phyloP scores from a whole-genome alignment of 2,888 invertebrate species.

The Pristionchus arcanus region DNA sequence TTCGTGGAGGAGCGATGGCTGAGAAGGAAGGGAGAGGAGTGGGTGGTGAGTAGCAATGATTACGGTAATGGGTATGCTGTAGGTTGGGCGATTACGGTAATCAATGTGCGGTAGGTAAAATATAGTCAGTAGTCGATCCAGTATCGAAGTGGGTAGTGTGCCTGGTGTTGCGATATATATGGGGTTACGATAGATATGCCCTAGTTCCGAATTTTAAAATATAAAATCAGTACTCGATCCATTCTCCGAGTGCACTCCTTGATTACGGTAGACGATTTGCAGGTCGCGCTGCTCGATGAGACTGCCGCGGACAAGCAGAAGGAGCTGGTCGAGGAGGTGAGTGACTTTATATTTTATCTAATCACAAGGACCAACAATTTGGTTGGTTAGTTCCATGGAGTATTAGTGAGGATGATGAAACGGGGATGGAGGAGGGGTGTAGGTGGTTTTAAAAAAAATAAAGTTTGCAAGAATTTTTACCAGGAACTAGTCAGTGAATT shows the following conservation, averaged over 20 bases:
- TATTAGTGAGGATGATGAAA: too few relatives aligned
- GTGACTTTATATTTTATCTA: too few relatives aligned
- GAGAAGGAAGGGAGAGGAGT: conserved; percentile 60
- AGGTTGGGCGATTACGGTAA: background rate
- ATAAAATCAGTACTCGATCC: background rate
- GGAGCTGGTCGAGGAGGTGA: conserved; percentile 59
- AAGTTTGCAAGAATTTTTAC: too few relatives aligned
- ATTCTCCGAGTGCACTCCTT: background rate
- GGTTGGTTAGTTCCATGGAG: too few relatives aligned
- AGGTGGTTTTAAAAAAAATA: too few relatives aligned
- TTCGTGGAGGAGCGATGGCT: conserved; percentile 63
- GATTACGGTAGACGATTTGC: conserved; percentile 15
- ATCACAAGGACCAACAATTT: too few relatives aligned
- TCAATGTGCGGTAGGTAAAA: background rate
- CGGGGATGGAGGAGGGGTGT: too few relatives aligned
- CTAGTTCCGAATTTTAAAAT: background rate
- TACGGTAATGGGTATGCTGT: background rate
- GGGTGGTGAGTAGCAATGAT: conserved; percentile 50
- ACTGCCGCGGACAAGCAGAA: conserved; percentile 59
- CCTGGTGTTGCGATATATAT: too few relatives aligned
- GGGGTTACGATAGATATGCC: too few relatives aligned
- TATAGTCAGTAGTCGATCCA: too few relatives aligned
- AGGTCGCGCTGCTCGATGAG: conserved; percentile 60
- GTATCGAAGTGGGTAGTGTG: too few relatives aligned
- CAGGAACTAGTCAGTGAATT: too few relatives aligned